Evolutionary conservation across 2,888 invertebrate genomes (phyloP).

Genomic region (Panorpa germanica): DNA sequence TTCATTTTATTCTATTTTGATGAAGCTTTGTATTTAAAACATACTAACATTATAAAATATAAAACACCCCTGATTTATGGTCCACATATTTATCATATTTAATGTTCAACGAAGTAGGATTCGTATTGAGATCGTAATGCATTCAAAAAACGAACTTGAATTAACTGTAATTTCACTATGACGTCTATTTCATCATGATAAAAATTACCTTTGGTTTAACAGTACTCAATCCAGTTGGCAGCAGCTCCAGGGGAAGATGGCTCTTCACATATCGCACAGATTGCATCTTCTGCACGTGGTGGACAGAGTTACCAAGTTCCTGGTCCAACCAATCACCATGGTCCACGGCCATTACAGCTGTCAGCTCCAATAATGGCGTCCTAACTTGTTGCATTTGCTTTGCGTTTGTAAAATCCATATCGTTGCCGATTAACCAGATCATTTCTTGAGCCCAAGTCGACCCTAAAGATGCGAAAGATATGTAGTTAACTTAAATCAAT

Average conservation of each 20-base stretch:
- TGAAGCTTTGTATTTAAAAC: slow-evolving; percentile 1
- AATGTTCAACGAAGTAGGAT: too few species aligned
- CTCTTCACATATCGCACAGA: slow-evolving; percentile 56
- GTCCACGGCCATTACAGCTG: slow-evolving; percentile 39
- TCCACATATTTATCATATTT: too few species aligned
- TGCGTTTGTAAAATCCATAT: slow-evolving; percentile 58
- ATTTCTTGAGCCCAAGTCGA: slow-evolving; percentile 92
- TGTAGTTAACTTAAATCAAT: background rate
- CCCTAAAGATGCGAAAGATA: slow-evolving; percentile 26
- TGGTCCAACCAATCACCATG: slow-evolving; percentile 37
- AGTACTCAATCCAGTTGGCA: slow-evolving; percentile 42
- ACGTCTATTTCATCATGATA: background rate
- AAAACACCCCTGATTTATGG: too few species aligned
- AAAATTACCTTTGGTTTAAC: slow-evolving; percentile 48
- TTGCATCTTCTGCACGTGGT: slow-evolving; percentile 44
- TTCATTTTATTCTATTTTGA: too few species aligned
- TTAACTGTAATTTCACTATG: background rate
- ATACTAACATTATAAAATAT: slow-evolving; percentile 2
- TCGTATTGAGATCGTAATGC: background rate
- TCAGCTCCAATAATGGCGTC: slow-evolving; percentile 56
- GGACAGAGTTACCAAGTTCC: slow-evolving; percentile 51
- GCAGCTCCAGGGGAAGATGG: slow-evolving; percentile 50
- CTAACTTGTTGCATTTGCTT: slow-evolving; percentile 30
- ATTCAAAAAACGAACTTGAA: background rate
- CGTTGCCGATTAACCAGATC: slow-evolving; percentile 73